Base-by-base conservation (phyloP, 2,113 vertebrate genomes). In the Alectura lathami region DNA sequence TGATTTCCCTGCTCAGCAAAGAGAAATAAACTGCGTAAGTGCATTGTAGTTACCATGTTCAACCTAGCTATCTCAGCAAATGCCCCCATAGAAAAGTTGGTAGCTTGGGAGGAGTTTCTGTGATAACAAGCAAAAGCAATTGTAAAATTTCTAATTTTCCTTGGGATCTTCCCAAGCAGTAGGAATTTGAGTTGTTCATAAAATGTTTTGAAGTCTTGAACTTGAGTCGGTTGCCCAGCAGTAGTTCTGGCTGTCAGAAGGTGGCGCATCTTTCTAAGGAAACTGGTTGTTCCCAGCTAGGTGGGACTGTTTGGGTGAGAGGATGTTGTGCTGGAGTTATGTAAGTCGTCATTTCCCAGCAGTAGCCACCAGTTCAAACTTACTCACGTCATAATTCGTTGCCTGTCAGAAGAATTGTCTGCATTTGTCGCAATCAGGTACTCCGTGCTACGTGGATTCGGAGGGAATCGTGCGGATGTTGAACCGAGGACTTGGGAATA, bases 381-480 rank as follows among this genome's bases (percentile, higher is more conserved):
- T n/a, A 34, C 9, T 85, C 1, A 1, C 5, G 1, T 3, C 40
- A 27, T 29, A 12, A 23, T 68, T 23, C 53, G 50, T 42, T 69
- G 51, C 50, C 63, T 72, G 23, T 8, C 12, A 24, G 36, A 73
- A 11, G 60, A 73, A 63, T 27, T 40, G 21, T 9, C 66, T 40
- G 26, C 3, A 0, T 74, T 59, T 75, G 0, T 74, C 0, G 11
- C 75, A 8, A 89, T 29, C 95, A 99, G 99, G 99, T 8, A 99
- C 99, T 7, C 99, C 99, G 0, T 99, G 98, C 91, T 99, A 97
- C 0, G 98, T 99, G 93, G 99, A 99, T 81, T 99, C 99, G 0
- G 98, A 98, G 29, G 99, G 99, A 2, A 85, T 97, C 9, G 98
- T 99, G 70, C 98, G 98, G 67, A 98, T 99, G 98, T 93, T 99